Evolutionary conservation across 2,888 invertebrate genomes (phyloP), one percentile per base, ranked within the genome.

Genomic region (Pseudococcus longispinus): DNA sequence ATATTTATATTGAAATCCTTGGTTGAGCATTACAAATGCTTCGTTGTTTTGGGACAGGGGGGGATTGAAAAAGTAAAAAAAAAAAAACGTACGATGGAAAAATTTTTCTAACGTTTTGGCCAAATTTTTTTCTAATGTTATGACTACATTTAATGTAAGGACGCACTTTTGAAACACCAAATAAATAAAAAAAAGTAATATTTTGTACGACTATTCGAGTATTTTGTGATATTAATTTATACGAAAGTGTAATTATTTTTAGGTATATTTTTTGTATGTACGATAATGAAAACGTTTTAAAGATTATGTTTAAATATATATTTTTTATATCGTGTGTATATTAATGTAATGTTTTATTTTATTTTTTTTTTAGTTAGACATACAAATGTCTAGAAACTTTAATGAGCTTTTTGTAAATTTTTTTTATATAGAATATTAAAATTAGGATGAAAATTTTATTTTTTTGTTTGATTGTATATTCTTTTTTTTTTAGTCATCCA

Each of bases 221-320:
- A 60, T 55, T 80, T 55, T 84, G 84, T 84, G 84, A 84, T 84
- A 84, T 84, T 84, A 84, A 51, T 84, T 84, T 84, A 84, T 84
- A 55, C 32, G 84, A 84, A 84, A 84, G 51, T 84, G 55, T 84
- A 84, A 84, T 84, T 55, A 84, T 32, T 84, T 32, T 55, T 60
- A 51, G 29, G 8, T 55, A 29, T 83, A 13, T 23, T 84, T 84
- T 84, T 80, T 80, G 77, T 80, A 80, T 80, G 29, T 74, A 74
- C 32, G 23, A 80, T 42, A 80, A 74, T 74, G 70, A 74, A 84
- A 51, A 37, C 60, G 20, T 84, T 23, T 82, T 82, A 20, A 4
- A 13, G n/a, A 37, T 55, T 32, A 51, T 84, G 23, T 84, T n/a
- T 84, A 32, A 29, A 84, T 23, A 37, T n/a, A 55, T 51, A 51